A percentile compares a stretch with the other conserved stretches of the same genome.
These are phyloP conservation scores for Rhadinocentrus ornatus DNA, from an alignment of 2,797 vertebrate genomes.

Conservation along the genomic window DNA sequence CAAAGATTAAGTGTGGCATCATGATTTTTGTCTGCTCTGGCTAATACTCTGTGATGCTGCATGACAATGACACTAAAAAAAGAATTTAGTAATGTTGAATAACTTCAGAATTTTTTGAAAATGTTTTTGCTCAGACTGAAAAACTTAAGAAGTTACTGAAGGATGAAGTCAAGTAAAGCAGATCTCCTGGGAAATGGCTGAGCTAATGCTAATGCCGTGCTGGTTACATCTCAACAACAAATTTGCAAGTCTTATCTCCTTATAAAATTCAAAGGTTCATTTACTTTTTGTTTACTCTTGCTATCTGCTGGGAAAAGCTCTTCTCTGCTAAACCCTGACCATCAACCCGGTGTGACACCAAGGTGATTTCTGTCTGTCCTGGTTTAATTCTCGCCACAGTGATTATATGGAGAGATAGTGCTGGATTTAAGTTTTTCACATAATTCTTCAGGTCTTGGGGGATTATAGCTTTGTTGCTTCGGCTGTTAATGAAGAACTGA, in stretches of 20 bases:
- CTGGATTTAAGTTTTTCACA: conserved; percentile 19
- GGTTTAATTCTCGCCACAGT: neutral
- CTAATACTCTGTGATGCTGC: neutral
- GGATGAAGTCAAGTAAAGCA: neutral
- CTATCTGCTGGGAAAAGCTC: conserved; percentile 42
- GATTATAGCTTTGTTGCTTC: conserved; percentile 17
- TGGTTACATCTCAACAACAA: neutral
- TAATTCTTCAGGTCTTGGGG: neutral
- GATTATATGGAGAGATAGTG: conserved; percentile 1
- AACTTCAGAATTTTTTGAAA: neutral
- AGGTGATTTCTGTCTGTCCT: neutral
- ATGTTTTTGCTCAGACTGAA: neutral
- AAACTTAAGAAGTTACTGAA: too few species aligned
- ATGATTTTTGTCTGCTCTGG: neutral
- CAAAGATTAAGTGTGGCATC: neutral
- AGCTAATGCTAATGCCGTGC: neutral
- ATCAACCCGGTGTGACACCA: neutral
- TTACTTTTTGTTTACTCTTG: neutral
- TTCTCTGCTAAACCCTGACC: conserved; percentile 27
- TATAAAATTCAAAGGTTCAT: neutral
- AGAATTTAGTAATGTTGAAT: neutral
- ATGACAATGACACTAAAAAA: neutral
- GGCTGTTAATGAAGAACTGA: conserved; percentile 18
- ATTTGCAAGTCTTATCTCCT: neutral
- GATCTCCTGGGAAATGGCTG: neutral